These are phyloP conservation scores for Augochlorella aurata DNA, from an alignment of 2,888 invertebrate genomes.

Conservation along the genomic window DNA sequence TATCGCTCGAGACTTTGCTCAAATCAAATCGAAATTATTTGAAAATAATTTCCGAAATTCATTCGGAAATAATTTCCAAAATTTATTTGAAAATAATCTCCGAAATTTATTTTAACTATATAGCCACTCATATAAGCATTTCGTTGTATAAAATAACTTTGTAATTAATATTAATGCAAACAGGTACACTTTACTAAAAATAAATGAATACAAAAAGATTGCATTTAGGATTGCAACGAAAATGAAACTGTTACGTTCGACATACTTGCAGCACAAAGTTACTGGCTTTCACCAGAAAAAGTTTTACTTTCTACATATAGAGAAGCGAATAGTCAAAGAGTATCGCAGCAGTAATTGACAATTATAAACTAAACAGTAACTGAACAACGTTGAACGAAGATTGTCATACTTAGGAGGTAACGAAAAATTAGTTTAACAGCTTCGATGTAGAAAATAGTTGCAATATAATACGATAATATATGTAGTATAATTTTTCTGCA, in stretches of 20 bases:
- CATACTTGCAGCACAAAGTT: not conserved
- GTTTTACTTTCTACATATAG: not conserved
- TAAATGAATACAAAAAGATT: not conserved
- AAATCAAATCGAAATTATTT: not conserved
- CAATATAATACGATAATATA: not conserved
- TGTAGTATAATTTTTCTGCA: not conserved
- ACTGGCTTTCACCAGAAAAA: not conserved
- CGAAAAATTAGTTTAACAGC: not conserved
- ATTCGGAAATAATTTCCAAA: too few relatives aligned
- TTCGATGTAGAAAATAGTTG: not conserved
- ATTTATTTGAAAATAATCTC: too few relatives aligned
- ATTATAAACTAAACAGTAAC: not conserved
- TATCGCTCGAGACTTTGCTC: not conserved
- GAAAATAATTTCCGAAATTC: too few relatives aligned
- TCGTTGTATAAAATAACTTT: too few relatives aligned
- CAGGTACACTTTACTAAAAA: not conserved
- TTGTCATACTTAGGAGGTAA: not conserved
- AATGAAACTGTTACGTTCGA: not conserved
- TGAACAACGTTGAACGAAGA: not conserved
- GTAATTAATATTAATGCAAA: not conserved
- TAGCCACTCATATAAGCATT: too few relatives aligned
- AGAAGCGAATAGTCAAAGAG: not conserved
- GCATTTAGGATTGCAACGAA: not conserved
- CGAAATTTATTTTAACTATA: too few relatives aligned
- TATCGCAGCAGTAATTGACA: not conserved